Base-by-base conservation (phyloP, 2,888 invertebrate genomes). In the Acrobasis suavella region DNA sequence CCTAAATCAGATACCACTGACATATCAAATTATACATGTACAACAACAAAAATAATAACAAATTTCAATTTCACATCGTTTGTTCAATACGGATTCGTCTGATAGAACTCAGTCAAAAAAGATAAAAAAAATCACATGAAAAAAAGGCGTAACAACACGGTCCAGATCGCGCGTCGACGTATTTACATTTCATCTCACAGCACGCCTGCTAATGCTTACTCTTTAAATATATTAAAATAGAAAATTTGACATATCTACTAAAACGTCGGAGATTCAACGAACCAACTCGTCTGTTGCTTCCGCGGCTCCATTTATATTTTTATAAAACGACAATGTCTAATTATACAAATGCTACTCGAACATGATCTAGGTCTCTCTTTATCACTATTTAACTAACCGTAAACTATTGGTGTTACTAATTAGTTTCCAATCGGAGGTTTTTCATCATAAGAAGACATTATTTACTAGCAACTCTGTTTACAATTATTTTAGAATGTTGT, bases 191-290 rank as follows among this genome's bases (percentile, higher is more conserved):
- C 72, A 75, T 78, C 82, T 81, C 82, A 83, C 82, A 82, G 80
- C 82, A 82, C 83, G 83, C 79, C 78, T 78, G 77, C 73, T 83
- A 85, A 85, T 81, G 73, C 82, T 86, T 87, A 88, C 68, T 67
- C 67, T 83, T 84, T 85, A 84, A 83, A 87, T 88, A 89, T 91
- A 91, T 89, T 91, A 91, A 91, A 91, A 91, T 91, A 91, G 86
- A 91, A 91, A 91, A 90, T 89, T 87, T 87, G 76, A 87, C 87
- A 87, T 85, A 87, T 77, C 87, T 90, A 89, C 81, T 83, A 76
- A 83, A 85, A 78, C 82, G 87, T 80, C 78, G 84, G 91, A 91
- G 91, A 90, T 91, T 89, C 91, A 80, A 81, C 81, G 81, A 81
- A 78, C 74, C 82, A 77, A 83, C 84, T 77, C 79, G 77, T 32